Evolutionary conservation across 1,140 invertebrate species (phyloP), one percentile per base, ranked within the genome.

Genomic region (Protaetia brevitarsis): DNA sequence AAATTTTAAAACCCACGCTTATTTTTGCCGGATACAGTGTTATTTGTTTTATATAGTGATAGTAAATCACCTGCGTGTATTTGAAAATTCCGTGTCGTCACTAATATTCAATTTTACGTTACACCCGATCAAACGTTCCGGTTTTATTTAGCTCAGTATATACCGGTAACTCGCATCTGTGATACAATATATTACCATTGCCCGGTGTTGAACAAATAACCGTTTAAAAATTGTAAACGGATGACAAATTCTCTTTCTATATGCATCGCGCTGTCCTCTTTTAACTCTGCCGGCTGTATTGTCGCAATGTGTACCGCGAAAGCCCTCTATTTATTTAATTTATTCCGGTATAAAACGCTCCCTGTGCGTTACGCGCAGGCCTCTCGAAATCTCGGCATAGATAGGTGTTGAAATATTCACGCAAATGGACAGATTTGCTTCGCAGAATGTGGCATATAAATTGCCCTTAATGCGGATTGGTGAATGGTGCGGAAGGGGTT

Each of bases 391-490:
- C n/a, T n/a, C n/a, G n/a, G n/a, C n/a, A n/a, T n/a, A n/a, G n/a
- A 8, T 51, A 51, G 41, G 41, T 21, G 41, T 23, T 51, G 16
- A 51, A 51, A 51, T 51, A 51, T 51, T 51, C 26, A 51, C 16
- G 41, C 41, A 23, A 51, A 23, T 23, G 41, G 16, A 23, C 41
- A 51, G 41, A 51, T 51, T 51, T 51, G 41, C 16, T 51, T 51
- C 26, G 26, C 41, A 51, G 26, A 51, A 21, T 51, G 41, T 51
- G 41, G 41, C 41, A 51, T 51, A 51, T 51, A 51, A 51, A 51
- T 51, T 51, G 41, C 41, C 19, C 11, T 51, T 51, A 51, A 51
- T 51, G 16, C 11, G 26, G 16, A 51, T 8, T 51, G 41, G 8
- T 51, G 41, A 51, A 51, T 51, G 16, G 41, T 16, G 6, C 16